Evolutionary conservation across 2,888 invertebrate species (phyloP).

Genomic region (Heterodera filipjevi): DNA sequence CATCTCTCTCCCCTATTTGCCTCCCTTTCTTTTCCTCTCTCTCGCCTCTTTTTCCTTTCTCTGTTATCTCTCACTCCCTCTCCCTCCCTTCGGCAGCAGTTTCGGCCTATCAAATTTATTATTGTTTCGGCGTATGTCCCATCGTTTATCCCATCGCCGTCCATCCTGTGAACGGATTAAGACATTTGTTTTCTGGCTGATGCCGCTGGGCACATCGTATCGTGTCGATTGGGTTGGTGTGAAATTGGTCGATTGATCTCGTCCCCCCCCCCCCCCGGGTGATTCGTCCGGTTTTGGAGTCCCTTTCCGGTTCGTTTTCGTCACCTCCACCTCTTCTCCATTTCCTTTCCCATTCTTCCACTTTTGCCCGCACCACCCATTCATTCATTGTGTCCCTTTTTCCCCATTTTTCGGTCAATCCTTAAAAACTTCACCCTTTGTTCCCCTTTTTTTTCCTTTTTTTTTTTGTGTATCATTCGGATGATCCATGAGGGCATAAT

Average conservation of each 20-base stretch:
- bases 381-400: not conserved
- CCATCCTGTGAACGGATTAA: not conserved
- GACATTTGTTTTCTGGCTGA: not conserved
- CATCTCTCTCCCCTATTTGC: slow-evolving; percentile 5
- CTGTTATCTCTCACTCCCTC: not conserved
- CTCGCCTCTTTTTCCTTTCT: not conserved
- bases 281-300: not conserved
- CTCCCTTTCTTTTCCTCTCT: not conserved
- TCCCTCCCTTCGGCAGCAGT: no score
- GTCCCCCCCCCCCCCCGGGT: not conserved
- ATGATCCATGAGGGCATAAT: not conserved
- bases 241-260: not conserved
- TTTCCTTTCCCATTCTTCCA: not conserved
- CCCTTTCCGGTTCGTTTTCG: slow-evolving; percentile 1
- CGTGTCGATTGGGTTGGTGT: not conserved
- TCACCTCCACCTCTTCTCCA: not conserved
- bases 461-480: not conserved
- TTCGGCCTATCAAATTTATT: no score
- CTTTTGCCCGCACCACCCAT: not conserved
- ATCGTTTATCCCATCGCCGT: no score
- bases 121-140: no score
- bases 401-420: not conserved
- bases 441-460: not conserved
- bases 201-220: not conserved
- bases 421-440: not conserved